Evolutionary conservation across 2,113 vertebrate species (phyloP).

Genomic region (Pygathrix nemaeus): DNA sequence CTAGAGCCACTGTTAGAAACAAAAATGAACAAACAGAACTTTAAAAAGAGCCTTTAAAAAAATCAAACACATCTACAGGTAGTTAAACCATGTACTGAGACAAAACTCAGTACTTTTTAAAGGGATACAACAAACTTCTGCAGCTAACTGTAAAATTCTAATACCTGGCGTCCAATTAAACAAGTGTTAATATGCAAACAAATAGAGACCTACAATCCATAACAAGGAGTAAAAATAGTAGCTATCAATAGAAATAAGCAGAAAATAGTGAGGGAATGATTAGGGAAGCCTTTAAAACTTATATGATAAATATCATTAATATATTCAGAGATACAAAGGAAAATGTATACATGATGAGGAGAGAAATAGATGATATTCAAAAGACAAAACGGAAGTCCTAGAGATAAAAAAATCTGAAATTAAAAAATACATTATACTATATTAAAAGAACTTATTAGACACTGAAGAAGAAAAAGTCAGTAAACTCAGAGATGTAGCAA

Average conservation of each 20-base stretch:
- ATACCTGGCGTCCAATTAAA: background rate
- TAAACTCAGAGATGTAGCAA: background rate
- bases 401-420: background rate
- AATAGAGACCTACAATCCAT: background rate
- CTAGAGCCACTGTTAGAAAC: background rate
- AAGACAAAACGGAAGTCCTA: background rate
- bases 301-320: background rate
- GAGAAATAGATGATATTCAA: background rate
- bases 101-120: background rate
- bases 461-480: background rate
- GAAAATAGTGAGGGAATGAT: background rate
- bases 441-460: background rate
- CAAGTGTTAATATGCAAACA: background rate
- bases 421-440: background rate
- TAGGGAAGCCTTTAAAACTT: background rate
- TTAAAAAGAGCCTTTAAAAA: background rate
- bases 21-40: background rate
- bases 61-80: background rate
- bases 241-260: background rate
- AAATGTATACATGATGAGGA: background rate
- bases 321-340: background rate
- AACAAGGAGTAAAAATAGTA: background rate
- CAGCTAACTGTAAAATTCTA: background rate
- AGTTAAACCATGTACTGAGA: background rate
- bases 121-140: background rate